These are phyloP conservation scores for Polydrusus pterygomalis DNA, from an alignment of 2,888 invertebrate genomes.

Conservation along the genomic window DNA sequence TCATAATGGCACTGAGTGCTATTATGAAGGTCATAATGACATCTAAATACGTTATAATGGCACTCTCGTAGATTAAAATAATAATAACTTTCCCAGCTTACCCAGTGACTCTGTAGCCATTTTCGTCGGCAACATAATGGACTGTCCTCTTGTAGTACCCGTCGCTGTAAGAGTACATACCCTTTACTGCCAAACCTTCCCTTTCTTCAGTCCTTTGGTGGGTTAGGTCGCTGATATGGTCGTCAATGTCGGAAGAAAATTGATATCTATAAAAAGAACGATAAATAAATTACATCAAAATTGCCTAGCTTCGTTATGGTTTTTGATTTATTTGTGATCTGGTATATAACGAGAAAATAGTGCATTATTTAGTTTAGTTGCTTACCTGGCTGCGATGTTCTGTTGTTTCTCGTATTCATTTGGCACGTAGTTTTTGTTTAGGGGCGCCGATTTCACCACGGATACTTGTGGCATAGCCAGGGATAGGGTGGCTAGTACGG, in stretches of 20 bases:
- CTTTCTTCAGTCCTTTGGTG: constrained; percentile 71
- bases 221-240: constrained; percentile 72
- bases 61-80: too few species aligned
- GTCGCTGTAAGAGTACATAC: constrained; percentile 77
- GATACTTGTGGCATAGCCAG: constrained; percentile 26
- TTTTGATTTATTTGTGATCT: too few species aligned
- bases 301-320: too few species aligned
- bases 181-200: constrained; percentile 72
- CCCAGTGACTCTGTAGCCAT: constrained; percentile 77
- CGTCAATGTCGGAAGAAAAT: constrained; percentile 71
- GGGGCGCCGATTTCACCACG: not conserved
- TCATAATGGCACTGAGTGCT: too few species aligned
- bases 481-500: constrained; percentile 6
- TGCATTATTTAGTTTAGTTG: too few species aligned
- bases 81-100: constrained; percentile 58
- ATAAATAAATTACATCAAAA: not conserved
- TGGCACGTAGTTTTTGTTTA: constrained; percentile 51
- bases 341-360: too few species aligned
- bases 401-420: constrained; percentile 53
- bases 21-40: too few species aligned
- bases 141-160: constrained; percentile 76
- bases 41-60: too few species aligned
- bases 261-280: constrained; percentile 67
- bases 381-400: constrained; percentile 56
- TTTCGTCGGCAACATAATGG: constrained; percentile 77